phyloP scores from a whole-genome alignment of 2,888 invertebrate species.

The Palloptera scutellata region DNA sequence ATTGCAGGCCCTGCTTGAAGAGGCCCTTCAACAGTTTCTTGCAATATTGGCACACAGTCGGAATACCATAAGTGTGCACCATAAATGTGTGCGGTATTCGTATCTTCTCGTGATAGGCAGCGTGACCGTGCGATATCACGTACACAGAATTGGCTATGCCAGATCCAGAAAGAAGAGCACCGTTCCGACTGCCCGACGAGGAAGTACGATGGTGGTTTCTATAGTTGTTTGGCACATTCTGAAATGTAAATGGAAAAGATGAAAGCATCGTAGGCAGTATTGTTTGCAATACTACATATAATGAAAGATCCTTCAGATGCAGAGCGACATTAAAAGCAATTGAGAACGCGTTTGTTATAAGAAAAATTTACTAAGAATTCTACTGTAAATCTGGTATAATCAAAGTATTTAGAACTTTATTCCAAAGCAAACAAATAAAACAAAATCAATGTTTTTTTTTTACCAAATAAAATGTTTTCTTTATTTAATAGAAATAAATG shows the following conservation, averaged over 20 bases:
- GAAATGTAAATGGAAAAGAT: constrained; percentile 20
- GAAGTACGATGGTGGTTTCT: constrained; percentile 73
- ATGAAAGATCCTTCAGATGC: too few relatives aligned
- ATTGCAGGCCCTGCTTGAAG: constrained; percentile 96
- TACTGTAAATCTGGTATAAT: too few relatives aligned
- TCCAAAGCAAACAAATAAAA: not conserved
- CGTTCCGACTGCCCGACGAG: constrained; percentile 69
- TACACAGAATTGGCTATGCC: constrained; percentile 28
- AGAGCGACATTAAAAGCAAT: too few relatives aligned
- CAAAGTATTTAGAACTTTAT: too few relatives aligned
- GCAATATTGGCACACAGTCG: constrained; percentile 95
- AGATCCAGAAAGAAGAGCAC: constrained; percentile 54
- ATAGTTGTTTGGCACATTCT: constrained; percentile 65
- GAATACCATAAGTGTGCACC: constrained; percentile 94
- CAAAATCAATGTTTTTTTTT: not conserved
- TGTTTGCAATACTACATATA: too few relatives aligned
- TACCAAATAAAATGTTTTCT: not conserved
- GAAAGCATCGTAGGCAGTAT: not conserved
- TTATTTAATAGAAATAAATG: not conserved
- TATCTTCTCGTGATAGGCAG: constrained; percentile 60
- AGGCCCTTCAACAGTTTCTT: constrained; percentile 94
- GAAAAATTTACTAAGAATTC: too few relatives aligned
- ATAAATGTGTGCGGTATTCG: constrained; percentile 96
- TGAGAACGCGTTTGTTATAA: too few relatives aligned
- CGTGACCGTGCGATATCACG: constrained; percentile 19